Conservation (phyloP, 2,113 vertebrate species). For the Hippocampus mohnikei region DNA sequence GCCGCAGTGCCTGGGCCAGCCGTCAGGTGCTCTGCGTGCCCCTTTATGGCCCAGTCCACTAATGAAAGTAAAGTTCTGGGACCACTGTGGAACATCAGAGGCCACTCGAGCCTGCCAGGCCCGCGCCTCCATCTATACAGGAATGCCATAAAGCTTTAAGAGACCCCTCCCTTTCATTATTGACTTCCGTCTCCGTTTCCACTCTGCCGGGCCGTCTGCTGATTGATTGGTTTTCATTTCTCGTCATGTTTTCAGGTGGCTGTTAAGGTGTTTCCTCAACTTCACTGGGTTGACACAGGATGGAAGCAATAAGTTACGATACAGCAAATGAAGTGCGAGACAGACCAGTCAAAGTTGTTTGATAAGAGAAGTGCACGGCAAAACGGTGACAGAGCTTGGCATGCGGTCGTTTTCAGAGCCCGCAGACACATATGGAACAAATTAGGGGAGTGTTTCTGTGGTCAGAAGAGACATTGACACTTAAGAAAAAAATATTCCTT, state of each 20-base stretch:
- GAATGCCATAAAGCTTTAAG: conserved; percentile 94
- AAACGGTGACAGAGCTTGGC: background rate
- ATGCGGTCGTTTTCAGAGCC: conserved; percentile 13
- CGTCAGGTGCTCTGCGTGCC: conserved; percentile 80
- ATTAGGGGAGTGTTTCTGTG: conserved; percentile 54
- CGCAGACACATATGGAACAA: conserved; percentile 57
- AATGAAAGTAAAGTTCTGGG: conserved; percentile 85
- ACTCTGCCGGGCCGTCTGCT: conserved; percentile 17
- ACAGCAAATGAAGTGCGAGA: conserved; percentile 46
- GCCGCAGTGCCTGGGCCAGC: conserved; percentile 77
- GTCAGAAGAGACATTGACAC: conserved; percentile 51
- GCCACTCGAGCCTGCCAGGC: conserved; percentile 79
- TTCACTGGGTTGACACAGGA: conserved; percentile 13
- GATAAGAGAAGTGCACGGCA: conserved; percentile 34
- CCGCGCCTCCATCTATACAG: conserved; percentile 77
- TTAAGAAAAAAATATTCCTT: conserved; percentile 43
- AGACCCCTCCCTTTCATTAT: conserved; percentile 82
- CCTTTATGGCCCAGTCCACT: conserved; percentile 80
- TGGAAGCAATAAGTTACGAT: conserved; percentile 23
- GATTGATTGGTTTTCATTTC: conserved; percentile 84
- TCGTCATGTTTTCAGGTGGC: conserved; percentile 51
- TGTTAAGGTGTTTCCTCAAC: conserved; percentile 23
- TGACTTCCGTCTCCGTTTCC: conserved; percentile 70
- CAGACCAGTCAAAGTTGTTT: conserved; percentile 12
- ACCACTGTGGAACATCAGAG: conserved; percentile 86